Evolutionary conservation across 2,888 invertebrate genomes (phyloP).

Genomic region (Cheilosia vulpina): DNA sequence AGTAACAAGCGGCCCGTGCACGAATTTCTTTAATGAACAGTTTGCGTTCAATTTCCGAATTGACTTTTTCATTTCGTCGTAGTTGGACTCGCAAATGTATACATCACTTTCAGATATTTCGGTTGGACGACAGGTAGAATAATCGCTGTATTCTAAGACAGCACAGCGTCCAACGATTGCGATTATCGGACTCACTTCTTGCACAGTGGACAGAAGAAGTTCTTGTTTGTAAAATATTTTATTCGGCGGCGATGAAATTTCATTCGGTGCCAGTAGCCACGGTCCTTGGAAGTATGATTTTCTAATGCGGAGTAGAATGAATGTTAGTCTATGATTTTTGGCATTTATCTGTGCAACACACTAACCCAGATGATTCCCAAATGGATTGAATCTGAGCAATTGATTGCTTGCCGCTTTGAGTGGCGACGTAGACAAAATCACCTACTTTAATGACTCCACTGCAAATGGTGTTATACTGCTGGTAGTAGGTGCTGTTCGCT

Average conservation of each 20-base stretch:
- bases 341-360: neutral
- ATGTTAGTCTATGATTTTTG: neutral
- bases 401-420: constrained; percentile 94
- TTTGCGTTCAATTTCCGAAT: constrained; percentile 88
- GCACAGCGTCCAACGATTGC: constrained; percentile 96
- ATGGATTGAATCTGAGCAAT: constrained; percentile 97
- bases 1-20: constrained; percentile 92
- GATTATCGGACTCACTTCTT: constrained; percentile 95
- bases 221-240: constrained; percentile 96
- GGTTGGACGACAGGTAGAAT: constrained; percentile 94
- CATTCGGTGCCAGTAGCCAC: constrained; percentile 94
- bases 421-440: constrained; percentile 97
- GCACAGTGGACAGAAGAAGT: constrained; percentile 94
- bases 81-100: constrained; percentile 95
- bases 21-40: constrained; percentile 91
- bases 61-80: constrained; percentile 93
- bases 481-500: constrained; percentile 93
- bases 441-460: constrained; percentile 94
- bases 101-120: constrained; percentile 97
- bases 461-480: constrained; percentile 94
- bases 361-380: constrained; percentile 91
- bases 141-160: constrained; percentile 95
- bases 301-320: constrained; percentile 85
- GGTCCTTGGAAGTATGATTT: constrained; percentile 97
- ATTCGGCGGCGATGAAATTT: constrained; percentile 90